Percentiles rank a stretch among this genome's conserved stretches.
Conservation (phyloP, 2,888 invertebrate species). For the Zhuqinia jingwanae region DNA sequence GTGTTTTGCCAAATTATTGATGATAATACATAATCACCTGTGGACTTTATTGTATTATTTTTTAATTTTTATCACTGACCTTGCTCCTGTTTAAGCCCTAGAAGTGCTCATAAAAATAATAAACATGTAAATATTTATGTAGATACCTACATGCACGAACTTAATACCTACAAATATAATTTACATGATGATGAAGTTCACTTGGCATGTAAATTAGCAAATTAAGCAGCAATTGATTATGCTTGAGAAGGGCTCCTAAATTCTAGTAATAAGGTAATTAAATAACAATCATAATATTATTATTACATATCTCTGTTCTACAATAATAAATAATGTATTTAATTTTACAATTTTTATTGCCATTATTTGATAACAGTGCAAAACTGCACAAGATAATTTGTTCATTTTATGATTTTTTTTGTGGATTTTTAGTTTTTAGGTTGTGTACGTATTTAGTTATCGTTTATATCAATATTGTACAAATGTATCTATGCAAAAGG, state of each 20-base stretch:
- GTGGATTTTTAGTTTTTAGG: slow-evolving; percentile 34
- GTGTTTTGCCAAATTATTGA: no score
- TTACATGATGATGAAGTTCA: neutral
- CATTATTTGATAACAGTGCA: neutral
- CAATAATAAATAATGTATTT: neutral
- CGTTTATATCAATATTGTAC: neutral
- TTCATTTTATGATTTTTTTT: slow-evolving; percentile 23
- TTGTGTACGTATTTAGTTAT: neutral
- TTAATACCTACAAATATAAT: neutral
- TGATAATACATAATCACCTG: no score
- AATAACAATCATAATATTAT: neutral
- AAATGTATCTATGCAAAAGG: no score
- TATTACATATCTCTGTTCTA: neutral
- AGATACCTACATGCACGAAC: no score
- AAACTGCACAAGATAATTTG: slow-evolving; percentile 21
- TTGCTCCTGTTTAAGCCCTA: slow-evolving; percentile 55
- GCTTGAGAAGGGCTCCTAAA: neutral
- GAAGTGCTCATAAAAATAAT: no score
- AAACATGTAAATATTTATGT: no score
- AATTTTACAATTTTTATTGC: slow-evolving; percentile 3
- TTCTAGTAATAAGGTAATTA: neutral
- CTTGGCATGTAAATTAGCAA: slow-evolving; percentile 2
- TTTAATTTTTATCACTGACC: slow-evolving; percentile 44
- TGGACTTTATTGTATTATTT: no score
- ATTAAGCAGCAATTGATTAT: neutral